Base-by-base conservation (phyloP, 2,797 vertebrate species). In the Oryzias sinensis region DNA sequence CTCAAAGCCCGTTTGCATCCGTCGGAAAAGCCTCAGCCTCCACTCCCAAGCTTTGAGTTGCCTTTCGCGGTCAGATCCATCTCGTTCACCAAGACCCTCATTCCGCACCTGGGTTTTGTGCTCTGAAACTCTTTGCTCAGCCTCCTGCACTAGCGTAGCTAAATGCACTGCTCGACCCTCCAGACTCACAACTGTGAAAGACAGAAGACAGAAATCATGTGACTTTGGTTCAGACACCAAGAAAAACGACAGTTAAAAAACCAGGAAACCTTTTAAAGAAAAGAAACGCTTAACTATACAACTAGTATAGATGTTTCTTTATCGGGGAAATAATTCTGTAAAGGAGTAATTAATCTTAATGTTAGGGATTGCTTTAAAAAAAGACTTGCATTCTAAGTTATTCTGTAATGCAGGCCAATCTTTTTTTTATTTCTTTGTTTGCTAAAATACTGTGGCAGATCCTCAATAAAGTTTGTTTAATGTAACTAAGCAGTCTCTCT, bases 21-120 rank as follows among this genome's bases (percentile, higher is more conserved):
- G 94, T 55, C 93, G 90, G 84, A 95, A 96, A 54, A 97, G 95
- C 88, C 90, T 91, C 46, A 92, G 94, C 48, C 94, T 89, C 95
- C 95, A 95, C 67, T 96, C 93, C 94, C 95, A 97, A 58, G 93
- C 91, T 74, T 94, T 95, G 4, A 97, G 93, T 75, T 96, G 94
- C 67, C 93, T 90, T 79, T 95, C 93, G 46, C 83, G 91, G 49
- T 94, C 93, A 0, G 92, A 92, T 58, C 84, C 90, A 68, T 94
- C 93, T 14, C 60, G 76, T 0, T 92, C 49, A 0, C 52, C 86
- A 6, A 93, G 91, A 0, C 86, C 90, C 67, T 93, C 93, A 0
- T 92, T 90, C 17, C 85, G 88, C 56, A 94, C 93, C 78, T 94
- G 93, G 0, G 91, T 90, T 1, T 76, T 91, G 61, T 95, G 89